Evolutionary conservation across 2,888 invertebrate genomes (phyloP), one percentile per base, ranked within the genome.

Genomic region (Tyria jacobaeae): DNA sequence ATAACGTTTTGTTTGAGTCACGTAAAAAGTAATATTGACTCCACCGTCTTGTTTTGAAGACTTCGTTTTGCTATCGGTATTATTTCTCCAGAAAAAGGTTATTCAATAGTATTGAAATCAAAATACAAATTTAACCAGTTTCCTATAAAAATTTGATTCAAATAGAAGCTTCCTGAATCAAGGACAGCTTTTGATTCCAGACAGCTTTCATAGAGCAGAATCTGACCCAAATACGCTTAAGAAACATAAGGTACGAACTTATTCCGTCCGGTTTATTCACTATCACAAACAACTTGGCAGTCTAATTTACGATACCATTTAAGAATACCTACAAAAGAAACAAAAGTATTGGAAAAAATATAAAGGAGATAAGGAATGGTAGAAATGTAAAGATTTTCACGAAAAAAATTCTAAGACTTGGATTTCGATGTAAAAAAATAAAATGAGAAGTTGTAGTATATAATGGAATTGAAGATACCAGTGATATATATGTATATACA

Each of bases 321-420:
- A 53, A 62, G 48, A 57, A 52, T 49, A 57, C 48, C 47, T 52
- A 57, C 47, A 57, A 61, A 53, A 48, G 62, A 53, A 62, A 62
- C 57, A 57, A 53, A 62, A 57, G 62, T 62, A 62, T 62, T 49
- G 62, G 57, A 57, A 57, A 54, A 62, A 62, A 62, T 57, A 62
- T 62, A 57, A 62, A 39, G 48, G 57, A 50, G 57, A 57, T 62
- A 53, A 49, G 14, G 41, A 62, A 62, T 49, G 53, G 49, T 25
- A 49, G 62, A 17, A 57, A 62, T 48, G 48, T 24, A 53, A 57
- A 57, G 41, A 56, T 60, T 62, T 39, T n/a, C 31, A 12, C 31
- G n/a, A 41, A 15, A 27, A 39, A 48, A 53, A 39, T 48, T 57
- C 48, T 34, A 48, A 53, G 53, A 53, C 47, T 53, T 57, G 44